Base-by-base conservation (phyloP, 1,140 invertebrate species). In the Lethrus apterus region DNA sequence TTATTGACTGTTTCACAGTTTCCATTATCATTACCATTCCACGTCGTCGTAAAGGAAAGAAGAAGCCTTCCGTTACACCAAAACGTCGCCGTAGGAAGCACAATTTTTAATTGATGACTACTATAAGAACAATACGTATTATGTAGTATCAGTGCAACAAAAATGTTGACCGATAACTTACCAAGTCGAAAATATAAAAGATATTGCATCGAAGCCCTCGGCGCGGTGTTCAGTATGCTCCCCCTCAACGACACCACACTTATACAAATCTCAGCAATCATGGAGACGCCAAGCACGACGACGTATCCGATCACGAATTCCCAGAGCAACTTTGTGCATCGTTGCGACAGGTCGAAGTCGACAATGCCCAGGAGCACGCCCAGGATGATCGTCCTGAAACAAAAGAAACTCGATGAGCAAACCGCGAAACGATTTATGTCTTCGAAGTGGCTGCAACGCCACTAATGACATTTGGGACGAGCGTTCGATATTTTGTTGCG, bases 181-280 rank as follows among this genome's bases (percentile, higher is more conserved):
- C 89, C 76, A 30, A 89, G 69, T 65, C 87, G 76, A 44, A 83
- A 64, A 68, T 93, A 93, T 40, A 93, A 78, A 13, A 92, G 71
- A 62, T 89, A 85, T 66, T 87, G 83, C 74, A 91, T 88, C 45
- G 81, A 76, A 30, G 78, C 74, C 34, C 89, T 70, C 1, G 82
- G 81, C 18, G 72, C 70, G 1, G 81, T 83, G 57, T 89, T 79
- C 41, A 93, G 71, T 56, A 93, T 93, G 52, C 83, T 85, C 41
- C 90, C 90, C 46, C 84, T 71, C 65, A 89, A 78, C 36, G 88
- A 85, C 36, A 89, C 74, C 49, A 81, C 71, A 50, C 81, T 83
- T 47, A 93, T 83, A 46, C 73, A 74, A 32, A 80, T 69, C 66
- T 93, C 89, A 32, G 86, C 71, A 20, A 81, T 58, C 58, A 86